Percentiles rank a stretch among this genome's conserved stretches.
Evolutionary conservation across 37 sponge, comb jelly and placozoan genomes (phyloP).

Genomic region (Agelas oroides): DNA sequence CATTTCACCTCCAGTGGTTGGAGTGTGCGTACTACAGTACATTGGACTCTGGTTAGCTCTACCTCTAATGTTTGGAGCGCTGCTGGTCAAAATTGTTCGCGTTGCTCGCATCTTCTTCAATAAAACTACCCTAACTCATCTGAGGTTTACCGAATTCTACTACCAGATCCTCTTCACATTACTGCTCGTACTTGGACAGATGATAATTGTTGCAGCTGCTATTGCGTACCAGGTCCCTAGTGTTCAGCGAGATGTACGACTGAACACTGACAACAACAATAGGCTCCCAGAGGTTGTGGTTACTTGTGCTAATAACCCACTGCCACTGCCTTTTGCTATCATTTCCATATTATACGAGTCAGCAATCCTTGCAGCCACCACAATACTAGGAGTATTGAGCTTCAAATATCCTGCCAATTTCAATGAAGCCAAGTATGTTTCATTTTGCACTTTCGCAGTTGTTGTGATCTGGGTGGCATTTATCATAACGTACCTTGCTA

Average conservation of each 20-base stretch:
- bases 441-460: conserved; percentile 52
- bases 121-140: background rate
- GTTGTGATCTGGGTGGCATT: background rate
- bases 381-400: conserved; percentile 44
- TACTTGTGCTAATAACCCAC: conserved; percentile 20
- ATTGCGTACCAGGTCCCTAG: background rate
- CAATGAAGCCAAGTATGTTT: conserved; percentile 51
- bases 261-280: background rate
- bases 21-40: conserved; percentile 44
- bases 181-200: conserved; percentile 31
- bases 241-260: background rate
- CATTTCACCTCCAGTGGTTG: conserved; percentile 18
- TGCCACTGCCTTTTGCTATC: background rate
- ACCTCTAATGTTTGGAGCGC: conserved; percentile 64
- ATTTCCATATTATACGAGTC: conserved; percentile 37
- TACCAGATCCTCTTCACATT: conserved; percentile 64
- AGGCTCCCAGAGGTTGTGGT: conserved; percentile 15
- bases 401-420: background rate
- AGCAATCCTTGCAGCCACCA: conserved; percentile 34
- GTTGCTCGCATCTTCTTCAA: conserved; percentile 59
- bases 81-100: conserved; percentile 69
- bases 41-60: conserved; percentile 46
- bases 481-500: too few relatives aligned
- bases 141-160: conserved; percentile 34
- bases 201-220: conserved; percentile 45